Evolutionary conservation across 2,888 invertebrate species (phyloP).

Genomic region (Phyto melanocephala): DNA sequence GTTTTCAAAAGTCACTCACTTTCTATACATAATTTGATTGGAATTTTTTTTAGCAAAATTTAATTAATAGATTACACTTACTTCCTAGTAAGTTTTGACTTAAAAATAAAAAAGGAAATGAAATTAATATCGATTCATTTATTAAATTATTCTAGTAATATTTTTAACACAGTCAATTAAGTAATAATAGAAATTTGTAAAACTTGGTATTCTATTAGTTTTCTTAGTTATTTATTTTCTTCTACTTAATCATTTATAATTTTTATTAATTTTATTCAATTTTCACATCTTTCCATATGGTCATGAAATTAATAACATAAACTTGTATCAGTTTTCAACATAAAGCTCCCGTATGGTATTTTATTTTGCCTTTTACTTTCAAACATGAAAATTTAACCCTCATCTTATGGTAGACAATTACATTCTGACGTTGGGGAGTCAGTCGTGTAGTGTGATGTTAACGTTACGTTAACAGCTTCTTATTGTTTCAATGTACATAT

Average conservation of each 20-base stretch:
- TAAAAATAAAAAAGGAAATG: too few species aligned
- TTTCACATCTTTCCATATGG: constrained; percentile 62
- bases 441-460: not conserved
- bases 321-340: constrained; percentile 4
- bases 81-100: too few species aligned
- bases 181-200: too few species aligned
- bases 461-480: constrained; percentile 32
- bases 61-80: constrained; percentile 6
- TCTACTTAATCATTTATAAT: not conserved
- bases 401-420: constrained; percentile 18
- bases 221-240: not conserved
- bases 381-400: constrained; percentile 34
- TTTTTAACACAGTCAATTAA: too few species aligned
- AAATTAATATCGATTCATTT: not conserved
- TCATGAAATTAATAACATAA: constrained; percentile 29
- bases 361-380: not conserved
- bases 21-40: not conserved
- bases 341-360: not conserved
- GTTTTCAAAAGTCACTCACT: not conserved
- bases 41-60: constrained; percentile 2
- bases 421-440: not conserved
- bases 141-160: not conserved
- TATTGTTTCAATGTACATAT: not conserved
- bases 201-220: not conserved
- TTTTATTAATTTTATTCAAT: constrained; percentile 42